Evolutionary conservation across 1,140 invertebrate genomes (phyloP).

Genomic region (Drosophila kepulauana): DNA sequence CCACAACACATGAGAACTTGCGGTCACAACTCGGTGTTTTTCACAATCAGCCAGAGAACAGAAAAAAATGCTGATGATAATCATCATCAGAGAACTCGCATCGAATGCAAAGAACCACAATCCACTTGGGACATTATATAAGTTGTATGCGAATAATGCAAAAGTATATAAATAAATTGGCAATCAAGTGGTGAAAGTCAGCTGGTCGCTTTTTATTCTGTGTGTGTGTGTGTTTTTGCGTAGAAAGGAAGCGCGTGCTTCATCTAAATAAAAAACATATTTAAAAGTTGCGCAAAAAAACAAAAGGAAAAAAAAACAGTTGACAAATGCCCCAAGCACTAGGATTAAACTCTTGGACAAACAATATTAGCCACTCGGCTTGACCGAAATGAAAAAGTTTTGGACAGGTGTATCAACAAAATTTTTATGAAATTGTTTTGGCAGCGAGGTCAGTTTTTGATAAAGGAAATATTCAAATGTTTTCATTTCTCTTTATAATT

Average conservation of each 20-base stretch:
- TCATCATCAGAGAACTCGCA: constrained; percentile 11
- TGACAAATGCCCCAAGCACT: constrained; percentile 15
- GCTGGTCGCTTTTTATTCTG: not conserved
- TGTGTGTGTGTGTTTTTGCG: no score
- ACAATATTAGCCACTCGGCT: constrained; percentile 27
- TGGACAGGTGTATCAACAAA: constrained; percentile 26
- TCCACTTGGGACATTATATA: constrained; percentile 55
- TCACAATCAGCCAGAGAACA: not conserved
- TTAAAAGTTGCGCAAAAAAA: constrained; percentile 43
- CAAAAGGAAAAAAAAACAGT: constrained; percentile 3
- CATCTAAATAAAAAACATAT: constrained; percentile 41
- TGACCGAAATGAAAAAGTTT: constrained; percentile 28
- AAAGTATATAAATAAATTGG: constrained; percentile 37
- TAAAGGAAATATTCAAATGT: no score
- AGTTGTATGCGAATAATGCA: constrained; percentile 7
- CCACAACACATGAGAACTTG: constrained; percentile 15
- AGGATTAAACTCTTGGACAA: constrained; percentile 16
- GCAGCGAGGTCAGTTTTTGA: not conserved
- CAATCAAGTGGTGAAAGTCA: constrained; percentile 35
- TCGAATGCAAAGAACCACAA: constrained; percentile 25
- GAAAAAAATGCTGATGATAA: constrained; percentile 20
- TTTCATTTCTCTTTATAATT: no score
- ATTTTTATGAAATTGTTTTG: constrained; percentile 1
- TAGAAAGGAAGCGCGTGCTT: not conserved
- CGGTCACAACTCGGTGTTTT: constrained; percentile 5